These are phyloP conservation scores for Sebastolobus alascanus DNA, from an alignment of 2,797 vertebrate genomes.

Conservation along the genomic window DNA sequence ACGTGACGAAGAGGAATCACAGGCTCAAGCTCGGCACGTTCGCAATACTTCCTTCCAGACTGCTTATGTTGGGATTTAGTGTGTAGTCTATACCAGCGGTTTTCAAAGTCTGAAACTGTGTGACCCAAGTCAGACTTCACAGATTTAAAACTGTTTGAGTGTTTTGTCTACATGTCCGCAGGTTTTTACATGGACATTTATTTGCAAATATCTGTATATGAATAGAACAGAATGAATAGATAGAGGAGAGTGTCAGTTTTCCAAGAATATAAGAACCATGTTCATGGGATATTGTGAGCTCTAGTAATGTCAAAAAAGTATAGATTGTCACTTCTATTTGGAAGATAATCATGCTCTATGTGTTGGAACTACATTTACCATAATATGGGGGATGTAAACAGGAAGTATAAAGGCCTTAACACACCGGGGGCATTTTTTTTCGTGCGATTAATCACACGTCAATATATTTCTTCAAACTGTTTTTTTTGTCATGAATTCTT, in stretches of 20 bases:
- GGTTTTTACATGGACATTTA: background rate
- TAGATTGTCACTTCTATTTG: background rate
- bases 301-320: background rate
- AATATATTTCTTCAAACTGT: too few relatives aligned
- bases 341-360: background rate
- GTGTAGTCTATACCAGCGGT: conserved; percentile 44
- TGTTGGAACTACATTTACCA: background rate
- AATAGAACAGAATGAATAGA: background rate
- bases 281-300: background rate
- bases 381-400: background rate
- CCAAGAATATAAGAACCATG: background rate
- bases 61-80: conserved; percentile 32
- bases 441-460: too few relatives aligned
- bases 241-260: background rate
- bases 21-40: conserved; percentile 30
- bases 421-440: too few relatives aligned
- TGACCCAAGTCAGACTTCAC: background rate
- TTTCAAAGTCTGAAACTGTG: conserved; percentile 16
- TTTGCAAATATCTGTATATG: background rate
- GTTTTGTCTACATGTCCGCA: background rate
- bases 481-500: too few relatives aligned
- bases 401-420: background rate
- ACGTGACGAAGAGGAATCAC: conserved; percentile 24
- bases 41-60: conserved; percentile 49
- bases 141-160: background rate